A percentile compares a stretch with the other conserved stretches of the same genome.
Conservation (phyloP, 2,113 vertebrate species). For the Toxostoma redivivum region DNA sequence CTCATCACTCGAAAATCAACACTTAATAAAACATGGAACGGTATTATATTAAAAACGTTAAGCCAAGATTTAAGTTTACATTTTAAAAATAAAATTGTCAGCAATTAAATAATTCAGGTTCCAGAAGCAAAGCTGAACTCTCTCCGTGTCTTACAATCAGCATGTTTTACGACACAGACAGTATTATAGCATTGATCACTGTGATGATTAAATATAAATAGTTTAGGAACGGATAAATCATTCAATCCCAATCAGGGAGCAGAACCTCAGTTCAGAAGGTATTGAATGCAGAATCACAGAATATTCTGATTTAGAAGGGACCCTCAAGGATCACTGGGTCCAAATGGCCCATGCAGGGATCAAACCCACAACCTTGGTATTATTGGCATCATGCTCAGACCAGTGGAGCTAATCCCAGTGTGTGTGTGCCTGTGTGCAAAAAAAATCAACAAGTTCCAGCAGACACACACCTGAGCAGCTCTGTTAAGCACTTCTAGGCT, state of each 20-base stretch:
- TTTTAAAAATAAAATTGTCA: not conserved
- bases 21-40: not conserved
- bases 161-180: not conserved
- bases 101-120: not conserved
- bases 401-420: not conserved
- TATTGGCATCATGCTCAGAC: not conserved
- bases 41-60: not conserved
- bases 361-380: not conserved
- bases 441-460: not conserved
- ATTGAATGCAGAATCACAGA: not conserved
- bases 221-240: not conserved
- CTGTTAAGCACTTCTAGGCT: not conserved
- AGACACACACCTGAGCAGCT: not conserved
- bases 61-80: not conserved
- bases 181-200: not conserved
- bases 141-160: not conserved
- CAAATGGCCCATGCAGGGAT: not conserved
- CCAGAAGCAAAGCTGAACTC: not conserved
- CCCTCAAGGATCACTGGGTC: accelerated
- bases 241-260: not conserved
- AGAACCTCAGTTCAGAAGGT: not conserved
- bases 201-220: not conserved
- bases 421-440: not conserved
- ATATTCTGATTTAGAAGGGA: not conserved
- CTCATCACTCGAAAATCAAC: not conserved